A percentile compares a stretch with the other conserved stretches of the same genome.
phyloP scores from a whole-genome alignment of 2,888 invertebrate species.

The Cordilura impudica region DNA sequence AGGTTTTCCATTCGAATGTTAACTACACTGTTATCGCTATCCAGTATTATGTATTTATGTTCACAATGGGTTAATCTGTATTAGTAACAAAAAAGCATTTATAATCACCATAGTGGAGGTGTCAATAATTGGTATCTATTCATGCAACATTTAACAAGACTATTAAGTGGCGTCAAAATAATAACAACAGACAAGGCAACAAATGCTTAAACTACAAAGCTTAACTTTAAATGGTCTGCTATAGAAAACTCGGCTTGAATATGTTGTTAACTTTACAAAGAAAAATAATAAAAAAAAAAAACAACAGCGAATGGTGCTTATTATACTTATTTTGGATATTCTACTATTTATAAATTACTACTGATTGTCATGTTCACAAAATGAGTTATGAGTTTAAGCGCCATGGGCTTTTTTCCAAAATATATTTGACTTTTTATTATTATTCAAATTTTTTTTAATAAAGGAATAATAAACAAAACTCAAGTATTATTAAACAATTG shows the following conservation, averaged over 20 bases:
- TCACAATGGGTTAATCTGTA: constrained; percentile 48
- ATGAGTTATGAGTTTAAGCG: constrained; percentile 59
- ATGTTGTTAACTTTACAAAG: constrained; percentile 6
- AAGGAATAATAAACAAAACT: background rate
- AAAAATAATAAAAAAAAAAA: constrained; percentile 10
- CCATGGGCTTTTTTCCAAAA: constrained; percentile 34
- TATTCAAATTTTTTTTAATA: too few relatives aligned
- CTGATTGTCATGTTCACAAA: constrained; percentile 41
- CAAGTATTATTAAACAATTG: background rate
- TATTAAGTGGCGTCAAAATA: constrained; percentile 62
- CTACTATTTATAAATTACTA: constrained; percentile 19
- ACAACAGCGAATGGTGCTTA: constrained; percentile 24
- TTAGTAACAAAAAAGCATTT: background rate
- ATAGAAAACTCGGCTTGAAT: constrained; percentile 30
- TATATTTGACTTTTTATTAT: constrained; percentile 15
- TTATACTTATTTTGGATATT: constrained; percentile 7
- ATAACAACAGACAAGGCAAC: constrained; percentile 49
- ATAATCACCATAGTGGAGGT: constrained; percentile 47
- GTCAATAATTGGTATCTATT: constrained; percentile 61
- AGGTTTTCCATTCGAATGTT: too few relatives aligned
- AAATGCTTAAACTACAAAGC: constrained; percentile 36
- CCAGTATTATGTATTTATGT: background rate
- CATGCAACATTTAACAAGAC: constrained; percentile 60
- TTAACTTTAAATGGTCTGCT: constrained; percentile 34
- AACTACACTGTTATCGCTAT: background rate